A percentile compares a stretch with the other conserved stretches of the same genome.
Evolutionary conservation across 1,140 invertebrate species (phyloP).

Genomic region (Sitophilus oryzae): DNA sequence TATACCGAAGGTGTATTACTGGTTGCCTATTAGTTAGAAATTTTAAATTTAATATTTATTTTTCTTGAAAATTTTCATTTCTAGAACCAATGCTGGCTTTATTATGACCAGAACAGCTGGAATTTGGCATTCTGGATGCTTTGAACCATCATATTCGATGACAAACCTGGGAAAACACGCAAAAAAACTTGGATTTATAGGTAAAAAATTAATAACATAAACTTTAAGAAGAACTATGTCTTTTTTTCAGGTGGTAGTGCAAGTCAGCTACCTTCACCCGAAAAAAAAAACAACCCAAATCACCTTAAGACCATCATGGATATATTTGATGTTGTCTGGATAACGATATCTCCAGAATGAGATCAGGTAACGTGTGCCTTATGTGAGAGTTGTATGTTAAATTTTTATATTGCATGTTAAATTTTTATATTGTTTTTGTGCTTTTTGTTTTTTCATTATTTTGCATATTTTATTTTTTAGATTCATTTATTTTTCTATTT

Average conservation of each 20-base stretch:
- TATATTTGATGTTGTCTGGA: slow-evolving; percentile 35
- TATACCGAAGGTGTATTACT: too few relatives aligned
- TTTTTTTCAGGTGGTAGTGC: background rate
- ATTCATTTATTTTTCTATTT: too few relatives aligned
- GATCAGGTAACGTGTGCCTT: slow-evolving; percentile 34
- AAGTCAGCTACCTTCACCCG: slow-evolving; percentile 13
- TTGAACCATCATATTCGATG: slow-evolving; percentile 39
- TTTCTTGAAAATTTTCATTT: too few relatives aligned
- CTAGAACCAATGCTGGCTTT: slow-evolving; percentile 49
- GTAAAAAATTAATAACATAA: too few relatives aligned
- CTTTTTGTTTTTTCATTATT: too few relatives aligned
- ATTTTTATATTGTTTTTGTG: too few relatives aligned
- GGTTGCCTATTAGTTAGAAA: too few relatives aligned
- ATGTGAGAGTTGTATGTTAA: slow-evolving; percentile 34
- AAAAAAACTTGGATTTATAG: slow-evolving; percentile 41
- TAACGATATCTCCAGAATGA: slow-evolving; percentile 20
- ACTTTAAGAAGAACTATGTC: too few relatives aligned
- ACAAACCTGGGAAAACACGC: slow-evolving; percentile 45
- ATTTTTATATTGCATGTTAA: too few relatives aligned
- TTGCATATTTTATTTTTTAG: too few relatives aligned
- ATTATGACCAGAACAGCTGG: slow-evolving; percentile 51
- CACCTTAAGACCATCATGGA: slow-evolving; percentile 29
- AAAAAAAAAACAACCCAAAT: slow-evolving; percentile 7
- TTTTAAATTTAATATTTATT: too few relatives aligned
- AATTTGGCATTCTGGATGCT: slow-evolving; percentile 56